Evolutionary conservation across 1,140 invertebrate genomes (phyloP), one percentile per base, ranked within the genome.

Genomic region (Ephestia elutella): DNA sequence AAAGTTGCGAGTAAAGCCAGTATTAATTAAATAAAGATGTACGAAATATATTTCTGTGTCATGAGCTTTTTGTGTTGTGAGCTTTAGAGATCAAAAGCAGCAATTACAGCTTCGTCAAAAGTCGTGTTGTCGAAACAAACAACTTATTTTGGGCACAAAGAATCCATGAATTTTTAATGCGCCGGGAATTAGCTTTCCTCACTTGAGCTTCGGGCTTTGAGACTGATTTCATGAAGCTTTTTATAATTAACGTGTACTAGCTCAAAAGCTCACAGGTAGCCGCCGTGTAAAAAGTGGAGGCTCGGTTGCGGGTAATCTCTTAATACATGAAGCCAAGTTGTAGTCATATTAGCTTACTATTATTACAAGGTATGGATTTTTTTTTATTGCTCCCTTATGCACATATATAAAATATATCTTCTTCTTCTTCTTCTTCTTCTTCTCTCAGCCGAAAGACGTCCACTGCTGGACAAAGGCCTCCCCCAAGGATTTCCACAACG

Each of bases 141-240:
- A 80, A 80, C 74, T 79, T 82, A 82, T 82, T 82, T 82, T 77
- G 68, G 71, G 71, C 79, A 80, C 70, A 79, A 79, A 79, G 76
- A 75, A 70, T 75, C 72, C 78, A 82, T 82, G 80, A 82, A 82
- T 82, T 82, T 80, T 78, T 82, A 80, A 82, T 82, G 74, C 63
- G 62, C 49, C 62, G 65, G 75, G 78, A 82, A 82, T 80, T 82
- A 82, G 73, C 77, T 80, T 80, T 79, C 38, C 38, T 44, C 38
- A 44, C 38, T 44, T 44, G 38, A n/a, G 38, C 38, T n/a, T 44
- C 38, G 38, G 15, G 38, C 38, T 44, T 44, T 44, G 38, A 44
- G 38, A 44, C 38, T 44, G 38, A 44, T 44, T 44, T 44, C 15
- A 44, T 44, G 38, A 10, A 44, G 38, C 38, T 44, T 44, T 44